phyloP scores from a whole-genome alignment of 2,797 vertebrate genomes.

The Sebastes diploproa region DNA sequence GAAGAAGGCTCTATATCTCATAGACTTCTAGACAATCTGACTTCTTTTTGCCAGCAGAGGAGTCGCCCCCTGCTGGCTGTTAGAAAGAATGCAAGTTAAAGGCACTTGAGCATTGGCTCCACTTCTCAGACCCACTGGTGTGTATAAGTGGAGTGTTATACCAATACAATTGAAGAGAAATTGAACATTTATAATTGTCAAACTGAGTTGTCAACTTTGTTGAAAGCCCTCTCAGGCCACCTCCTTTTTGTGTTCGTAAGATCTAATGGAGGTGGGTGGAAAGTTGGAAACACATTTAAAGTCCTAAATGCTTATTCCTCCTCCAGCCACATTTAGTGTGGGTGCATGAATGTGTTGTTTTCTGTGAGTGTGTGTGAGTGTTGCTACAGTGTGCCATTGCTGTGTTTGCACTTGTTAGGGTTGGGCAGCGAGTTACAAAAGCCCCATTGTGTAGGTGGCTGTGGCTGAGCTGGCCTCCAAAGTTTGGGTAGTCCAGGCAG shows the following conservation, averaged over 20 bases:
- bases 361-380: not conserved
- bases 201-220: not conserved
- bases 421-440: conserved; percentile 62
- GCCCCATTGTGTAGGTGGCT: conserved; percentile 67
- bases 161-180: not conserved
- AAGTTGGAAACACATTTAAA: not conserved
- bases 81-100: too few relatives aligned
- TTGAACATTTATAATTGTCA: not conserved
- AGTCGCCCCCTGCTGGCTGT: too few relatives aligned
- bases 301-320: not conserved
- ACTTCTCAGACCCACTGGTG: too few relatives aligned
- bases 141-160: not conserved
- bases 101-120: too few relatives aligned
- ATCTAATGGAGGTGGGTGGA: not conserved
- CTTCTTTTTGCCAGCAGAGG: too few relatives aligned
- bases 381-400: conserved; percentile 4
- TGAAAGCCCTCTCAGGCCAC: not conserved
- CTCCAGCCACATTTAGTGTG: not conserved
- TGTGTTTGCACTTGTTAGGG: conserved; percentile 21
- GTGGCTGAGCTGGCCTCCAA: conserved; percentile 41
- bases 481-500: conserved; percentile 50
- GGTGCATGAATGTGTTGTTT: not conserved
- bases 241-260: not conserved
- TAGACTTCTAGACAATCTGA: too few relatives aligned
- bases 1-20: too few relatives aligned